Evolutionary conservation across 2,888 invertebrate genomes (phyloP).

Genomic region (Brenthis hecate): DNA sequence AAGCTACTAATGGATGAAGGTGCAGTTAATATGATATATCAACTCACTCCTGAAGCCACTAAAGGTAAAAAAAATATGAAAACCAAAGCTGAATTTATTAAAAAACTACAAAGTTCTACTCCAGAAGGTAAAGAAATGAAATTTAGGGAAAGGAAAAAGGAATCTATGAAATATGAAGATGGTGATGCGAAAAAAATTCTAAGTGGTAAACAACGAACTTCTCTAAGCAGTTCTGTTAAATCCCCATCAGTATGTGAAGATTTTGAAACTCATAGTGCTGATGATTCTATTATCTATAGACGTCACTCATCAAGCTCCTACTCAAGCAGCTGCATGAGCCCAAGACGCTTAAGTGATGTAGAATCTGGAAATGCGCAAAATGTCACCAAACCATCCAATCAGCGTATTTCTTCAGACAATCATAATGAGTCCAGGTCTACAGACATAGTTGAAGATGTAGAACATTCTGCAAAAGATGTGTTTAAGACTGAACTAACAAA

Average conservation of each 20-base stretch:
- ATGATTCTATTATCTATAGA: conserved; percentile 90
- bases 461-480: conserved; percentile 36
- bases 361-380: conserved; percentile 54
- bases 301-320: conserved; percentile 92
- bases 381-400: conserved; percentile 41
- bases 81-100: conserved; percentile 84
- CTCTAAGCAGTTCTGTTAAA: conserved; percentile 67
- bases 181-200: conserved; percentile 64
- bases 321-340: conserved; percentile 87
- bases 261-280: conserved; percentile 84
- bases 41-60: conserved; percentile 84
- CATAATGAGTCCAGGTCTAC: conserved; percentile 38
- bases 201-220: conserved; percentile 64
- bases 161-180: conserved; percentile 59
- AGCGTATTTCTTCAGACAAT: conserved; percentile 38
- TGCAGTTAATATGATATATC: conserved; percentile 92
- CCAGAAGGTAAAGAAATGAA: conserved; percentile 73
- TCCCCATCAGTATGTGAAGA: conserved; percentile 84
- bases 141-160: conserved; percentile 79
- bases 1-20: conserved; percentile 92
- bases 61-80: conserved; percentile 77
- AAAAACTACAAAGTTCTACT: conserved; percentile 81
- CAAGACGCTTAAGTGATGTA: conserved; percentile 82
- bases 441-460: conserved; percentile 44
- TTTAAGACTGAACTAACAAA: conserved; percentile 52